Conservation (phyloP, 2,888 invertebrate genomes). For the Thera obeliscata region DNA sequence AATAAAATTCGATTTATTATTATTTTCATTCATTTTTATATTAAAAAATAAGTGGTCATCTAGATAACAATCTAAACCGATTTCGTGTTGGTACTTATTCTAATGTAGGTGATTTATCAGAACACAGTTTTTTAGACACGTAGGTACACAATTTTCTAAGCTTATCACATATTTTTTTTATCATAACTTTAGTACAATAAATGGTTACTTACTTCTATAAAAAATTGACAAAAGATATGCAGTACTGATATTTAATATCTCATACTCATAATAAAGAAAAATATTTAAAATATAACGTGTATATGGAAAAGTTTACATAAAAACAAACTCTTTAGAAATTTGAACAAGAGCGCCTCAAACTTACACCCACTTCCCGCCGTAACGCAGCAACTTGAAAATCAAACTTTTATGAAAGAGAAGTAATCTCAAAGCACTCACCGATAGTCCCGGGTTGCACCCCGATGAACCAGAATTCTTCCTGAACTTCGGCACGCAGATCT, state of each 20-base stretch:
- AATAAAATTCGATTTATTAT: too few relatives aligned
- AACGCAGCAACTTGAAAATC: neutral
- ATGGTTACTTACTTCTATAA: too few relatives aligned
- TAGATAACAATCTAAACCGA: neutral
- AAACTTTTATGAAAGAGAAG: conserved; percentile 14
- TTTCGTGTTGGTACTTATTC: neutral
- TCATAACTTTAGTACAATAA: too few relatives aligned
- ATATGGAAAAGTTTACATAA: too few relatives aligned
- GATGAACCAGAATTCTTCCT: conserved; percentile 78
- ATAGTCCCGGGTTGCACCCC: conserved; percentile 85
- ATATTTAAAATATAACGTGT: too few relatives aligned
- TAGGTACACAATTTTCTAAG: too few relatives aligned
- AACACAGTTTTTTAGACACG: too few relatives aligned
- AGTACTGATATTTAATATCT: too few relatives aligned
- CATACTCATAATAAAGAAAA: too few relatives aligned
- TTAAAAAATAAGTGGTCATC: neutral
- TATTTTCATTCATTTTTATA: neutral
- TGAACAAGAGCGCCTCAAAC: neutral
- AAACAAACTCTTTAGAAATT: neutral
- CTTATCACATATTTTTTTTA: too few relatives aligned
- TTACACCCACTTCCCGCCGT: neutral
- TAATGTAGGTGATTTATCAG: too few relatives aligned
- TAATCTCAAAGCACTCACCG: conserved; percentile 73
- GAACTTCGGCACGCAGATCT: conserved; percentile 85
- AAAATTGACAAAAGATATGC: too few relatives aligned